Evolutionary conservation across 2,888 invertebrate genomes (phyloP).

Genomic region (Leucophora obtusa): DNA sequence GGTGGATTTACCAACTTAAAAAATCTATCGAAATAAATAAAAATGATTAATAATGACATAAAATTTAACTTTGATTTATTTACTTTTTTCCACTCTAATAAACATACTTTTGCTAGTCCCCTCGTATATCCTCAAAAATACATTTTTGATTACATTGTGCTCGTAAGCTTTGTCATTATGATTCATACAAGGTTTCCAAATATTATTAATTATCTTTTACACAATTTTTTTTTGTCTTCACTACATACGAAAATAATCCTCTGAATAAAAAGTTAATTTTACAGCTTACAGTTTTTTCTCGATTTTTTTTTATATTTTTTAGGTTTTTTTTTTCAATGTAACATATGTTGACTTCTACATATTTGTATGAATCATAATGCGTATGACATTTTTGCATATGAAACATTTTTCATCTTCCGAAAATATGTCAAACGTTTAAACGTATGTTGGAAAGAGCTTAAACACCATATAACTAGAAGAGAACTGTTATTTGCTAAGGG

Average conservation of each 20-base stretch:
- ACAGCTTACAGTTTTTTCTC: conserved; percentile 55
- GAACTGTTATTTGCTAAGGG: background rate
- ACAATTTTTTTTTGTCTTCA: background rate
- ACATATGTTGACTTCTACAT: conserved; percentile 56
- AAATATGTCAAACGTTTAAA: background rate
- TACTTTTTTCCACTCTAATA: no score
- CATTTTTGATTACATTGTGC: no score
- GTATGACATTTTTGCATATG: conserved; percentile 63
- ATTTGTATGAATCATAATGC: conserved; percentile 55
- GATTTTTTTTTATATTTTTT: conserved; percentile 9
- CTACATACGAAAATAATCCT: conserved; percentile 14
- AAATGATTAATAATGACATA: no score
- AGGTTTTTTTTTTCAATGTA: conserved; percentile 21
- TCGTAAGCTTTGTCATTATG: background rate
- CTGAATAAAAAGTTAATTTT: conserved; percentile 55
- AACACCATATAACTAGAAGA: background rate
- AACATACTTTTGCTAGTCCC: no score
- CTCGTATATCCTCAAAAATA: no score
- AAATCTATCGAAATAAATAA: no score
- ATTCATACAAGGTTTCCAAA: conserved; percentile 32
- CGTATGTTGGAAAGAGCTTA: background rate
- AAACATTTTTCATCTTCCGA: conserved; percentile 59
- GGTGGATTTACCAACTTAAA: no score
- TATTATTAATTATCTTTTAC: conserved; percentile 56
- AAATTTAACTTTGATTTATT: no score